A percentile compares a stretch with the other conserved stretches of the same genome.
Conservation (phyloP, 2,113 vertebrate species). For the Girardinichthys multiradiatus region DNA sequence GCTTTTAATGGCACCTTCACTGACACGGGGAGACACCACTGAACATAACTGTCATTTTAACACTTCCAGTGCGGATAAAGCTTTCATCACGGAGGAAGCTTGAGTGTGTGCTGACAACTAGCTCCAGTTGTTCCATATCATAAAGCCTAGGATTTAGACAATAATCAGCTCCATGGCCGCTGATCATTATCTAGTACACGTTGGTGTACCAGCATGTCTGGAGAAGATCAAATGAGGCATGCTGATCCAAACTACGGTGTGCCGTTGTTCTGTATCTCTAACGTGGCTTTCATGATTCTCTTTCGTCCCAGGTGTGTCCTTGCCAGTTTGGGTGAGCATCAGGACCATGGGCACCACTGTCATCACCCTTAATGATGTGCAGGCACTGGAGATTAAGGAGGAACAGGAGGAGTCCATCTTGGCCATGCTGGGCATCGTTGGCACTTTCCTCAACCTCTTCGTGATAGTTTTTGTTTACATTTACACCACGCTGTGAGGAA, state of each 20-base stretch:
- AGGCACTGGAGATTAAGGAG: conserved; percentile 86
- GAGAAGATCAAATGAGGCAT: too few relatives aligned
- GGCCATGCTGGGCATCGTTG: conserved; percentile 88
- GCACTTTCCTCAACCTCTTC: conserved; percentile 90
- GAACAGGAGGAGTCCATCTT: conserved; percentile 92
- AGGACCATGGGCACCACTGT: conserved; percentile 88
- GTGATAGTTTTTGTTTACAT: conserved; percentile 92
- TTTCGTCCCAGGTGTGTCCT: conserved; percentile 77
- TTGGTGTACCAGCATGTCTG: too few relatives aligned
- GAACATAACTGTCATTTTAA: conserved; percentile 11
- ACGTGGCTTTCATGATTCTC: neutral
- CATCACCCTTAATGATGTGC: conserved; percentile 87
- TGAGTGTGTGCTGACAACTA: conserved; percentile 1
- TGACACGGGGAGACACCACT: neutral
- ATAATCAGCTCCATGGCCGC: neutral
- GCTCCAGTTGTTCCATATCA: conserved; percentile 12
- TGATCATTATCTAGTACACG: too few relatives aligned
- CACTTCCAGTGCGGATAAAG: conserved; percentile 21
- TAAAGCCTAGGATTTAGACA: conserved; percentile 26
- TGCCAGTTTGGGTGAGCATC: conserved; percentile 79
- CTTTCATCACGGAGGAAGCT: neutral
- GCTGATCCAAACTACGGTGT: too few relatives aligned
- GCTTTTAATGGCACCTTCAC: conserved; percentile 29
- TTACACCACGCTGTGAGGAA: conserved; percentile 87
- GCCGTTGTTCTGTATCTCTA: too few relatives aligned